phyloP scores from a whole-genome alignment of 2,113 vertebrate species.

The Rattus norvegicus region GRCr8 NC_086020.1:42217001-42217500 shows the following conservation, averaged over 20 bases:
- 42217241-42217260: fast-evolving
- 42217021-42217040: background rate
- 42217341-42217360: background rate
- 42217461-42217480: background rate
- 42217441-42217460: background rate
- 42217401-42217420: background rate
- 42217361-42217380: background rate
- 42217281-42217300: background rate
- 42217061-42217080: background rate
- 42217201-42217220: background rate
- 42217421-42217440: background rate
- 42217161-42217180: background rate
- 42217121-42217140: background rate
- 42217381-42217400: background rate
- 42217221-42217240: background rate
- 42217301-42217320: background rate
- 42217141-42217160: background rate
- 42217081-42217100: background rate
- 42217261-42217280: background rate
- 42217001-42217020: too few species aligned
- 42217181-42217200: background rate
- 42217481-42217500: background rate
- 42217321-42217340: background rate
- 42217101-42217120: background rate
- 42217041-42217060: background rate